phyloP scores from a whole-genome alignment of 2,888 invertebrate genomes.

The Cerastis leucographa region DNA sequence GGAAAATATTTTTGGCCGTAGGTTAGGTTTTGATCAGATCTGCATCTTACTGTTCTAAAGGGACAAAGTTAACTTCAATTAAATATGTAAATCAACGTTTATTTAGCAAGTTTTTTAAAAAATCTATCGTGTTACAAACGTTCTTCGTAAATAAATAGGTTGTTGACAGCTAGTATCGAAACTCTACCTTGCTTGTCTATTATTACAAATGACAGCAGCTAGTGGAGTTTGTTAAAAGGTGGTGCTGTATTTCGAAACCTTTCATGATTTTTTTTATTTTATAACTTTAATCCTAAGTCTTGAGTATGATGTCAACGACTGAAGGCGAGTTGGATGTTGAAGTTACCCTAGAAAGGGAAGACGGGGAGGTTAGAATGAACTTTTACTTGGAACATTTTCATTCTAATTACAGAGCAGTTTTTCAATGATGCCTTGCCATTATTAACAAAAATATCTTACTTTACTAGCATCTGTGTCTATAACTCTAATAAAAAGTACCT shows the following conservation, averaged over 20 bases:
- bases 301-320: slow-evolving; percentile 90
- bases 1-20: neutral
- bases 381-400: slow-evolving; percentile 48
- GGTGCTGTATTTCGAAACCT: slow-evolving; percentile 77
- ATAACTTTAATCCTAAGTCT: slow-evolving; percentile 62
- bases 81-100: neutral
- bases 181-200: slow-evolving; percentile 65
- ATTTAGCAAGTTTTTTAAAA: neutral
- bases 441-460: neutral
- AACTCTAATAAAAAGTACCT: neutral
- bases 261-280: slow-evolving; percentile 80
- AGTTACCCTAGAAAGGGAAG: slow-evolving; percentile 91
- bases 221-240: slow-evolving; percentile 72
- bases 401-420: slow-evolving; percentile 44
- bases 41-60: neutral
- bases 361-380: slow-evolving; percentile 92
- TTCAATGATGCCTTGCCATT: slow-evolving; percentile 15
- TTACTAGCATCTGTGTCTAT: neutral
- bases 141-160: slow-evolving; percentile 31
- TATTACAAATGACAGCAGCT: slow-evolving; percentile 73
- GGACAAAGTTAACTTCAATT: neutral
- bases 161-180: slow-evolving; percentile 33
- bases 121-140: neutral
- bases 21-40: neutral
- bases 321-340: slow-evolving; percentile 91